phyloP scores from a whole-genome alignment of 2,888 invertebrate species.

The Charanyca ferruginea region DNA sequence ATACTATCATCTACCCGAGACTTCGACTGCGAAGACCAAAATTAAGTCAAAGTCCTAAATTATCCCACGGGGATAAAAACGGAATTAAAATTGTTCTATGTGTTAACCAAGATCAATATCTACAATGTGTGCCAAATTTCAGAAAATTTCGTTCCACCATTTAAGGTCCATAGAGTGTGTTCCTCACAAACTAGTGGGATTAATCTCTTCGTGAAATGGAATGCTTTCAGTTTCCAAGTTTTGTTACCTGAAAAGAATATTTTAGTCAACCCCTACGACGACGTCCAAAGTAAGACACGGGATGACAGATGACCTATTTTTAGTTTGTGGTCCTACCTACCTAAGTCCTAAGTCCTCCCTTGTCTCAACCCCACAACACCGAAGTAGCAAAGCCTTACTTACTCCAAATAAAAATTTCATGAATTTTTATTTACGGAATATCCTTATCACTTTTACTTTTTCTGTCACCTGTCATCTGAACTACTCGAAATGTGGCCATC shows the following conservation, averaged over 20 bases:
- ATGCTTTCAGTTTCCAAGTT: background rate
- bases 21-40: too few relatives aligned
- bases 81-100: too few relatives aligned
- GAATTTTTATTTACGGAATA: conserved; percentile 24
- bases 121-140: too few relatives aligned
- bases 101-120: too few relatives aligned
- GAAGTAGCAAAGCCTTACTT: conserved; percentile 4
- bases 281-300: conserved; percentile 15
- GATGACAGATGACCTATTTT: conserved; percentile 34
- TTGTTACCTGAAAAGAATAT: conserved; percentile 14
- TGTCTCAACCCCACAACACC: background rate
- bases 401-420: conserved; percentile 16
- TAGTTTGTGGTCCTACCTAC: too few relatives aligned
- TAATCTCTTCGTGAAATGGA: background rate
- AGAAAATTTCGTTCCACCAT: too few relatives aligned
- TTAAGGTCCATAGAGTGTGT: too few relatives aligned
- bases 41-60: too few relatives aligned
- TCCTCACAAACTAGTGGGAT: too few relatives aligned
- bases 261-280: conserved; percentile 5
- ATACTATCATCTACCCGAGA: too few relatives aligned
- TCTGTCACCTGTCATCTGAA: conserved; percentile 47
- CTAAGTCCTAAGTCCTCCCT: conserved; percentile 5
- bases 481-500: conserved; percentile 46
- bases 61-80: too few relatives aligned
- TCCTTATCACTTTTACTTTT: conserved; percentile 58